These are phyloP conservation scores for Heliothis virescens DNA, from an alignment of 1,140 invertebrate genomes.

Conservation along the genomic window DNA sequence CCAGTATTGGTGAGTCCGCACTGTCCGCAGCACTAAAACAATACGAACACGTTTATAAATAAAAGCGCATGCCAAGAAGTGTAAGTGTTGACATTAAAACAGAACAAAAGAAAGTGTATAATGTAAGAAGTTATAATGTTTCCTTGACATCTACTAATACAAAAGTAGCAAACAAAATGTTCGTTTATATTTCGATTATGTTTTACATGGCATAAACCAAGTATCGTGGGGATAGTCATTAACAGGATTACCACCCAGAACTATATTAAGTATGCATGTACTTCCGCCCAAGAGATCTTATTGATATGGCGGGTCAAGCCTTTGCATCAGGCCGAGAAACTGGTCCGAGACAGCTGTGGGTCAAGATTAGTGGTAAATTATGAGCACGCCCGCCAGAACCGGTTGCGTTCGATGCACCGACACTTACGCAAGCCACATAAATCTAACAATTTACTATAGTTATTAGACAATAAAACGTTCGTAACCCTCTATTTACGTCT, in stretches of 20 bases:
- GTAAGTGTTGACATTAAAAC: background rate
- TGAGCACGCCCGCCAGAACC: conserved; percentile 65
- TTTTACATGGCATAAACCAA: conserved; percentile 8
- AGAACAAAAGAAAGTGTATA: conserved; percentile 1
- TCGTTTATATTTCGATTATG: conserved; percentile 7
- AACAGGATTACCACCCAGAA: conserved; percentile 52
- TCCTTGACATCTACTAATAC: background rate
- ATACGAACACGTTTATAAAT: conserved; percentile 45
- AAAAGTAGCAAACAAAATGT: conserved; percentile 9
- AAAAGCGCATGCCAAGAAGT: background rate
- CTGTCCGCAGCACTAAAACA: conserved; percentile 89
- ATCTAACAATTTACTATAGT: conserved; percentile 47
- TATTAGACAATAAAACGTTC: conserved; percentile 45
- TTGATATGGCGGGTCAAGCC: conserved; percentile 52
- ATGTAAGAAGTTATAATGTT: background rate
- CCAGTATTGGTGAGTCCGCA: conserved; percentile 90
- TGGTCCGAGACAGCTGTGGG: conserved; percentile 74
- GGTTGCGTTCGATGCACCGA: conserved; percentile 73
- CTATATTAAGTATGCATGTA: conserved; percentile 44
- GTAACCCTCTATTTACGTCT: conserved; percentile 41
- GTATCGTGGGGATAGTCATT: conserved; percentile 22
- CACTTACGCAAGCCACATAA: conserved; percentile 63
- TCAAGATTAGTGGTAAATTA: conserved; percentile 81
- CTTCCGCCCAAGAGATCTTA: conserved; percentile 62
- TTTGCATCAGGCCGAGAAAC: conserved; percentile 56